Percentiles rank a stretch among this genome's conserved stretches.
Evolutionary conservation across 2,113 vertebrate genomes (phyloP).

Genomic region (Eurypyga helias): DNA sequence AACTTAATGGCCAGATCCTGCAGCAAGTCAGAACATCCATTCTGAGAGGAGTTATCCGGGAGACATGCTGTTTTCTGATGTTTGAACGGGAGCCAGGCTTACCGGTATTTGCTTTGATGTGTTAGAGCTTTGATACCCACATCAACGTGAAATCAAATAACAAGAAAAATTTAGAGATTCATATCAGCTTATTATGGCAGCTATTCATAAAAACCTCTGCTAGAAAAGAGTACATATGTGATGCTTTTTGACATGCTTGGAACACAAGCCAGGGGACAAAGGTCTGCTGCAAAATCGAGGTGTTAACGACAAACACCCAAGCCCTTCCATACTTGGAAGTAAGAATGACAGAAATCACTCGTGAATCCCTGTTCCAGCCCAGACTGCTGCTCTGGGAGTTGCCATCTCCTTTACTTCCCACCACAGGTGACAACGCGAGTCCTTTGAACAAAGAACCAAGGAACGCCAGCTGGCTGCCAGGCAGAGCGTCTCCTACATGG

Average conservation of each 20-base stretch:
- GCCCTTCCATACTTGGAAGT: background rate
- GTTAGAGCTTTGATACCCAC: background rate
- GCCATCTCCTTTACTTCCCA: background rate
- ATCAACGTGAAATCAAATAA: constrained; percentile 16
- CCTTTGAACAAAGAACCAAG: background rate
- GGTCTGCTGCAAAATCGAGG: background rate
- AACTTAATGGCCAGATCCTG: background rate
- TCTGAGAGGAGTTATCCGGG: background rate
- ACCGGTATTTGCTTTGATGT: background rate
- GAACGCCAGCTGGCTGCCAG: background rate
- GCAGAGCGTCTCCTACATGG: background rate
- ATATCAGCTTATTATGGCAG: background rate
- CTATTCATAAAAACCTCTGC: background rate
- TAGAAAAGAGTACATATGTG: background rate
- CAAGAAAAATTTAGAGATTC: constrained; percentile 14
- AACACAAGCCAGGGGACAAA: background rate
- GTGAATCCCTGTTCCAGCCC: background rate
- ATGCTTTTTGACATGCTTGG: background rate
- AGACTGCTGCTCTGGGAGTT: background rate
- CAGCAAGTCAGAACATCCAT: background rate
- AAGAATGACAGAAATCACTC: background rate
- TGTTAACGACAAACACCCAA: background rate
- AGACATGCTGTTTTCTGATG: background rate
- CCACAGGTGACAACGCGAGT: background rate
- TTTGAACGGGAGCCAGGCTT: background rate